Evolutionary conservation across 1,140 invertebrate species (phyloP), one percentile per base, ranked within the genome.

Genomic region (Platorchestia sp.): DNA sequence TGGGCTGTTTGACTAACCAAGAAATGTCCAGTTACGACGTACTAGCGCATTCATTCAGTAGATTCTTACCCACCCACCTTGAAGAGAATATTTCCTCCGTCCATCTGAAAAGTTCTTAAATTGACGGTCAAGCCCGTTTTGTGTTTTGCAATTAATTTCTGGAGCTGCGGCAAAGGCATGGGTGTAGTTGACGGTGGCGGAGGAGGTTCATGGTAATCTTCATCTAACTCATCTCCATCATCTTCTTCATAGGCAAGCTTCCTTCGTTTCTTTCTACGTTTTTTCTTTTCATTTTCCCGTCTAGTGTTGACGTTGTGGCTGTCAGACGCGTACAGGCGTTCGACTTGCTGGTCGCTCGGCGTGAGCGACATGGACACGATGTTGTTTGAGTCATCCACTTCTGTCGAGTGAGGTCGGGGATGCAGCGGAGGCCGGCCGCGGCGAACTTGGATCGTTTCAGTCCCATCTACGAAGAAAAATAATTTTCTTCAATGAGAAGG

Each of bases 71-170:
- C 16, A 90, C 44, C 42, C 40, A 96, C 96, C 95, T 96, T 96
- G 45, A 95, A 95, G 16, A 96, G 87, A 44, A 96, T 95, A 95
- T 90, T 96, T 6, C 96, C 96, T 86, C 95, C 95, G 10, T 96
- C 95, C 95, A 95, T 96, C 91, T 96, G 96, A 0, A 91, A 90
- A 40, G 75, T 95, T 43, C 96, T 45, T 0, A 96, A 86, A 22
- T 95, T 95, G 14, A 95, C 95, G 6, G 95, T 95, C 27, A 96
- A 44, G 40, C 87, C 95, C 45, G 89, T 95, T 95, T 96, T 96
- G 91, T 96, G 96, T 36, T 95, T 95, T 51, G 95, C 95, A 51
- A 96, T 95, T 36, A 87, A 75, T 75, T 95, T 95, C 19, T 42
- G 51, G 41, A 96, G 95, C 45, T 95, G 87, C 3, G 95, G 91